These are phyloP conservation scores for Phengaris alcon DNA, from an alignment of 2,888 invertebrate genomes.

Conservation along the genomic window DNA sequence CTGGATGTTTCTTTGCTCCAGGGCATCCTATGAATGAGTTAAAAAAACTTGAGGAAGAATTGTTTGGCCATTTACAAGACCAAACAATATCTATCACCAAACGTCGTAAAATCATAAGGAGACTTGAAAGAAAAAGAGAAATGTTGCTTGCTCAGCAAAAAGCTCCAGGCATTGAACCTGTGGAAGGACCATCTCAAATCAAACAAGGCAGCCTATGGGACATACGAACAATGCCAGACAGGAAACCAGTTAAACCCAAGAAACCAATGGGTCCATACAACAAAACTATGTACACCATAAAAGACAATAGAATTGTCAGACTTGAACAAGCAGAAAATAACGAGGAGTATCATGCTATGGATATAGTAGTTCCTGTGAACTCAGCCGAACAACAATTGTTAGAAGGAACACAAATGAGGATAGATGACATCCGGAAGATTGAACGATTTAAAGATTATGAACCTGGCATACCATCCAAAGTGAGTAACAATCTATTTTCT, in stretches of 20 bases:
- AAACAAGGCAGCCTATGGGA: constrained; percentile 69
- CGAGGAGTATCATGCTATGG: constrained; percentile 55
- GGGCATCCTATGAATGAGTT: constrained; percentile 78
- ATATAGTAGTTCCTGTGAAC: constrained; percentile 62
- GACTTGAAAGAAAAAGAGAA: constrained; percentile 67
- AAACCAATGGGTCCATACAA: constrained; percentile 55
- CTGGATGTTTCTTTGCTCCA: constrained; percentile 55
- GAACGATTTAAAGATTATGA: constrained; percentile 76
- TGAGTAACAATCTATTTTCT: constrained; percentile 39
- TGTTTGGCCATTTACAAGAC: constrained; percentile 70
- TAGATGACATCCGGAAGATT: constrained; percentile 76
- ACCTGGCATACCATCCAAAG: constrained; percentile 75
- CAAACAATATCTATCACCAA: constrained; percentile 63
- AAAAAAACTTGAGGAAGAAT: constrained; percentile 67
- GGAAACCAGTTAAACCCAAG: constrained; percentile 42
- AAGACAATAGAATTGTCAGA: constrained; percentile 71
- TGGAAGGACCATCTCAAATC: constrained; percentile 39
- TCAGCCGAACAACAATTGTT: constrained; percentile 59
- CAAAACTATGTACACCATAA: constrained; percentile 71
- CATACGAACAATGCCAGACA: constrained; percentile 51
- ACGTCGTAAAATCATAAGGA: constrained; percentile 67
- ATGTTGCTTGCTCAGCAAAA: constrained; percentile 50
- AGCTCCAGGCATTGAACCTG: constrained; percentile 42
- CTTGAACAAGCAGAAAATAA: constrained; percentile 50
- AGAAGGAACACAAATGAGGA: constrained; percentile 69